Evolutionary conservation across 2,888 invertebrate species (phyloP).

Genomic region (Aethes cnicana): DNA sequence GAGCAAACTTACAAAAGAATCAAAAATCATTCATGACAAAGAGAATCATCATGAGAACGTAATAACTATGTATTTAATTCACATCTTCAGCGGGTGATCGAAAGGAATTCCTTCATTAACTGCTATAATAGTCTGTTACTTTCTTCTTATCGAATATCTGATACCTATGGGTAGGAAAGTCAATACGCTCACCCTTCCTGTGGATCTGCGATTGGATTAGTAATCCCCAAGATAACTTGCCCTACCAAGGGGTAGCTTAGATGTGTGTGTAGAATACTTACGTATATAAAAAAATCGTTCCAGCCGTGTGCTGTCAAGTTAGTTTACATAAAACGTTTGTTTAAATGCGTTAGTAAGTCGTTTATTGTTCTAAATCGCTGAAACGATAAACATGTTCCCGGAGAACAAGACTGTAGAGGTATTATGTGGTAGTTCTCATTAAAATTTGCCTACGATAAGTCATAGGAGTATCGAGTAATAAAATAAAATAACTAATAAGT

Average conservation of each 20-base stretch:
- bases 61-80: no score
- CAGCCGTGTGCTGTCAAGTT: constrained; percentile 2
- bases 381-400: constrained; percentile 39
- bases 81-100: background rate
- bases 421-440: constrained; percentile 12
- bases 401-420: constrained; percentile 24
- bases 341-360: constrained; percentile 24
- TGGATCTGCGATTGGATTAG: constrained; percentile 66
- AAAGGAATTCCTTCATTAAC: constrained; percentile 10
- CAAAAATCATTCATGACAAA: no score
- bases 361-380: constrained; percentile 38
- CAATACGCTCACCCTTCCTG: constrained; percentile 38
- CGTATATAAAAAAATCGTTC: background rate
- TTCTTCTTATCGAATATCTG: constrained; percentile 6
- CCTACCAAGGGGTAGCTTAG: constrained; percentile 33
- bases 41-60: no score
- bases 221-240: constrained; percentile 47
- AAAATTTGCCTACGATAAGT: background rate
- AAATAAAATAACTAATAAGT: constrained; percentile 10
- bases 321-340: constrained; percentile 13
- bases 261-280: constrained; percentile 1
- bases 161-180: constrained; percentile 17
- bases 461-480: no score
- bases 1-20: no score
- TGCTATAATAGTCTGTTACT: constrained; percentile 3